These are phyloP conservation scores for Zootoca vivipara DNA, from an alignment of 2,113 vertebrate genomes.

Conservation along the genomic window DNA sequence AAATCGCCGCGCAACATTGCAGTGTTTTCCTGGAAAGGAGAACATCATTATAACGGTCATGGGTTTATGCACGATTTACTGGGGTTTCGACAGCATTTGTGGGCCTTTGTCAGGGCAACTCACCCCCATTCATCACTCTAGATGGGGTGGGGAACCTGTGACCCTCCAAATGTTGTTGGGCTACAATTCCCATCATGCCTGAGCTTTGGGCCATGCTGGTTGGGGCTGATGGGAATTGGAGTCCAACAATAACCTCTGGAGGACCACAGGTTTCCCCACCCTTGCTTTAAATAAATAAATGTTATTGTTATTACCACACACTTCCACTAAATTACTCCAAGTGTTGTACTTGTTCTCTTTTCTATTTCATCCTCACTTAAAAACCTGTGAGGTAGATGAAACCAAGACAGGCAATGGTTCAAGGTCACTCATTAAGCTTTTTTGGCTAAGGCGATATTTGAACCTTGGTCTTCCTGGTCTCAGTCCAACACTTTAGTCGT, in stretches of 20 bases:
- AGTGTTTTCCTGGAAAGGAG: constrained; percentile 41
- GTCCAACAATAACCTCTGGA: not conserved
- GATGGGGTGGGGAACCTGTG: not conserved
- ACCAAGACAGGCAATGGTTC: not conserved
- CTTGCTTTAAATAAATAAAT: too few species aligned
- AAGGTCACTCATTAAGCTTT: too few species aligned
- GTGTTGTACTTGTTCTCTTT: not conserved
- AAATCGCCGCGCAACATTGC: constrained; percentile 43
- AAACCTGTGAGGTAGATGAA: not conserved
- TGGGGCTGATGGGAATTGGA: not conserved
- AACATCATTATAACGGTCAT: constrained; percentile 43
- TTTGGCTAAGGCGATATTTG: too few species aligned
- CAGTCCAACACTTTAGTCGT: too few species aligned
- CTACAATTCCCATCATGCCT: not conserved
- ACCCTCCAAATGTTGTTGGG: not conserved
- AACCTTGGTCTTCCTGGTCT: too few species aligned
- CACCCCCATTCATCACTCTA: not conserved
- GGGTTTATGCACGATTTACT: constrained; percentile 43
- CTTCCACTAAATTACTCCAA: not conserved
- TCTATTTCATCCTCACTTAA: not conserved
- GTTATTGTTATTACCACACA: not conserved
- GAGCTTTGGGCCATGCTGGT: not conserved
- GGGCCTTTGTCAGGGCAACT: constrained; percentile 23
- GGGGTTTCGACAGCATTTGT: constrained; percentile 40
- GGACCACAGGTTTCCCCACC: not conserved